Base-by-base conservation (phyloP, 2,888 invertebrate genomes). In the Tyria jacobaeae region DNA sequence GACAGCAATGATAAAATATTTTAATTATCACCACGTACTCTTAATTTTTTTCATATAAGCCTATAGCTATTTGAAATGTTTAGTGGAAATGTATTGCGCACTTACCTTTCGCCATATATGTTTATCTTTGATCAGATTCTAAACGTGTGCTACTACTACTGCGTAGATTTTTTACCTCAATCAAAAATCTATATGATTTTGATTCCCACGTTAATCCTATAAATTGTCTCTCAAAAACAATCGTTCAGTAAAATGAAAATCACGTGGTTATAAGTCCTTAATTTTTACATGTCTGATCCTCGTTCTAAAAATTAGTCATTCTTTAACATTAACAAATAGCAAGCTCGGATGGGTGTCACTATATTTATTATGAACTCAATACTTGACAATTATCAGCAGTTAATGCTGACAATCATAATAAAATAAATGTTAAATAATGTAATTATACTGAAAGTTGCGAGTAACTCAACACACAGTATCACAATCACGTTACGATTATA, bases 1-100 rank as follows among this genome's bases (percentile, higher is more conserved):
- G 41, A 34, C 51, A 21, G 61, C 21, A 51, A 35, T 41, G 25
- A 10, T 24, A 31, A 51, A 41, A 17, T 34, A 34, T 58, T 51
- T 34, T 44, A 24, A 44, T 41, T 34, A 31, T 27, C n/a, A 39
- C 27, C 35, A 21, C 2, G 15, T 3, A 35, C 6, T 44, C 14
- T 21, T 24, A 17, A 44, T 21, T 10, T 44, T 15, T 17, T 1
- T 17, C n/a, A 17, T 3, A 2, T 35, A 35, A 35, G 35, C 27
- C n/a, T n/a, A n/a, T n/a, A 10, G 9, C 34, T 9, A 34, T 7
- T 7, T 34, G 7, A 34, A 34, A 6, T 3, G 31, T 7, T 3
- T 17, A 41, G n/a, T 0, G 17, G 41, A 34, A 7, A 41, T 17
- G 17, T 17, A 9, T 41, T 17, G 17, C n/a, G 3, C 2, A n/a